phyloP scores from a whole-genome alignment of 2,113 vertebrate genomes.

The Archilochus colubris region DNA sequence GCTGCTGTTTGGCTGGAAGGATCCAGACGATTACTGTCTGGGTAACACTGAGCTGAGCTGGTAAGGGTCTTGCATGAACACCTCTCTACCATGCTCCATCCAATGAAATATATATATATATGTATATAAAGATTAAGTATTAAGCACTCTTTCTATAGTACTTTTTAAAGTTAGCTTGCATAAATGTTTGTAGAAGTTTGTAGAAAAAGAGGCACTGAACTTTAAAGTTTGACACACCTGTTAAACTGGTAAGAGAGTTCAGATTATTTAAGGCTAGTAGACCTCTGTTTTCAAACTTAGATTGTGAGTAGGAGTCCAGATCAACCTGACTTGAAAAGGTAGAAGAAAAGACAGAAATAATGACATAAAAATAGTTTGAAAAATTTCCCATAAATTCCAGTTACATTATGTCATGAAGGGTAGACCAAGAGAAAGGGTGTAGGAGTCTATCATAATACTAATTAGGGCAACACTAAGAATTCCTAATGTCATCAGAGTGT shows the following conservation, averaged over 20 bases:
- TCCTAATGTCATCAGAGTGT: not conserved
- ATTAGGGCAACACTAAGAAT: not conserved
- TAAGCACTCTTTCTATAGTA: not conserved
- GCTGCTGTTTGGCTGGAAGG: not conserved
- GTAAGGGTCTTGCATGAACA: not conserved
- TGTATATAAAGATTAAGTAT: not conserved
- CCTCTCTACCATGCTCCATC: not conserved
- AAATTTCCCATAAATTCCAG: not conserved
- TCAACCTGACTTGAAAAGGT: not conserved
- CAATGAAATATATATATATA: rapidly evolving
- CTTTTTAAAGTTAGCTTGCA: not conserved
- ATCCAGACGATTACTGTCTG: not conserved
- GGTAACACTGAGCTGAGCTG: rapidly evolving
- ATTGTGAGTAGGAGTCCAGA: not conserved
- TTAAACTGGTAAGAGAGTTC: not conserved
- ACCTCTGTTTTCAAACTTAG: not conserved
- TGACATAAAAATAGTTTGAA: not conserved
- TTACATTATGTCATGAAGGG: not conserved
- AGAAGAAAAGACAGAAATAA: not conserved
- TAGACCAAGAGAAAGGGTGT: not conserved
- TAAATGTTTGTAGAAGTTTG: not conserved
- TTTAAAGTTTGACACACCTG: not conserved
- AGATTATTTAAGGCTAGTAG: not conserved
- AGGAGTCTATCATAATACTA: not conserved
- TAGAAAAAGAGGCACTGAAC: not conserved